Base-by-base conservation (phyloP, 2,888 invertebrate species). In the Bembecia ichneumoniformis region DNA sequence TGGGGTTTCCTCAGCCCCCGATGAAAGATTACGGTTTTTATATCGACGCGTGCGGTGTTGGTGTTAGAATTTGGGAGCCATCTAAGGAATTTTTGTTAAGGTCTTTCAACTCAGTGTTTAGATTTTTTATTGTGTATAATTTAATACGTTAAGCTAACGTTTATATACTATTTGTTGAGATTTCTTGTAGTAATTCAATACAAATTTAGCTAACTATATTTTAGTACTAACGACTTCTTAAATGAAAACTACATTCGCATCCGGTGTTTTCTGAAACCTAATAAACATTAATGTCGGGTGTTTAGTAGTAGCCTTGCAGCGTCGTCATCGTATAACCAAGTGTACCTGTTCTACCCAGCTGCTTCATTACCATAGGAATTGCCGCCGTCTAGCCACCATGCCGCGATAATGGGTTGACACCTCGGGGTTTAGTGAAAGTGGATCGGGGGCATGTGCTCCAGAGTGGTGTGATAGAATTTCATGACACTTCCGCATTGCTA, bases 1-100 rank as follows among this genome's bases (percentile, higher is more conserved):
- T 77, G 84, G 86, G 84, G 82, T 81, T 82, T 77, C 81, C 84
- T 82, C 76, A 70, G 77, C 73, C 77, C 79, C 77, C 71, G 71
- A 67, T 69, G 68, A 63, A 71, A 63, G 64, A 63, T 66, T 60
- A 60, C 66, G 65, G 56, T 62, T 62, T 67, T 75, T 77, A 74
- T 71, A 53, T 40, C 52, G 56, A 58, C 55, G 57, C 54, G 44
- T 17, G 17, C 44, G 13, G 28, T 14, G 40, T 14, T 40, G 40
- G 40, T 40, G 40, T 40, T 40, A 40, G 40, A 40, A 40, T 40
- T 40, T 10, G 40, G 40, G 40, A 40, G 14, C 14, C n/a, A 40
- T 13, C 40, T 40, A n/a, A n/a, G n/a, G 40, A 11, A 40, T 40
- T 28, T 7, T 40, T 40, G 40, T 40, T 11, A 40, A 40, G 40